Evolutionary conservation across 2,888 invertebrate genomes (phyloP).

Genomic region (Xanthorhoe spadicearia): DNA sequence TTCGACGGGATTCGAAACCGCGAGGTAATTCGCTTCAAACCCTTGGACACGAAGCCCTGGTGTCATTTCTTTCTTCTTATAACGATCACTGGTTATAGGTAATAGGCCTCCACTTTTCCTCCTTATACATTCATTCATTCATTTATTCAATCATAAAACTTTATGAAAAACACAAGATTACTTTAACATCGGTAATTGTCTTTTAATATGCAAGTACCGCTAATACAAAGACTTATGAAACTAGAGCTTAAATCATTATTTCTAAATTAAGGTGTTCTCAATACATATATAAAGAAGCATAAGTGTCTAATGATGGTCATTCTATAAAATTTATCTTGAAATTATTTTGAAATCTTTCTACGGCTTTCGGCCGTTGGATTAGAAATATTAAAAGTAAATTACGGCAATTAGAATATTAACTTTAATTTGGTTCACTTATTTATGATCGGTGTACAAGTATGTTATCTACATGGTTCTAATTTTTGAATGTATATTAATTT

Average conservation of each 20-base stretch:
- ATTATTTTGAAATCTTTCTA: constrained; percentile 12
- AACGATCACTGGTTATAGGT: too few species aligned
- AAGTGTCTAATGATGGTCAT: constrained; percentile 9
- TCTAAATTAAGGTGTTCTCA: background rate
- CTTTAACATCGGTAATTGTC: too few species aligned
- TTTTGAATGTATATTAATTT: too few species aligned
- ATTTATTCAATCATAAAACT: too few species aligned
- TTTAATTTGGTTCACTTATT: background rate
- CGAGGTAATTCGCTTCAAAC: too few species aligned
- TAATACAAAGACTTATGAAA: background rate
- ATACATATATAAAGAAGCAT: constrained; percentile 14
- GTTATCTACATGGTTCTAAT: too few species aligned
- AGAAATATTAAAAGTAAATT: constrained; percentile 12
- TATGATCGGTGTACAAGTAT: background rate
- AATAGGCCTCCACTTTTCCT: too few species aligned
- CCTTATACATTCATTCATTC: too few species aligned
- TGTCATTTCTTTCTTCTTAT: too few species aligned
- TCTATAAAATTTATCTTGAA: constrained; percentile 8
- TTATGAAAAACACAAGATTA: too few species aligned
- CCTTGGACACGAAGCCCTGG: too few species aligned
- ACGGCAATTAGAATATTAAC: background rate
- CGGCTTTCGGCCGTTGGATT: constrained; percentile 1
- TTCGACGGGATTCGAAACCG: too few species aligned
- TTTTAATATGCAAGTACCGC: background rate
- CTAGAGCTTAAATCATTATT: background rate